Conservation (phyloP, 2,113 vertebrate species). For the Steatornis caripensis region DNA sequence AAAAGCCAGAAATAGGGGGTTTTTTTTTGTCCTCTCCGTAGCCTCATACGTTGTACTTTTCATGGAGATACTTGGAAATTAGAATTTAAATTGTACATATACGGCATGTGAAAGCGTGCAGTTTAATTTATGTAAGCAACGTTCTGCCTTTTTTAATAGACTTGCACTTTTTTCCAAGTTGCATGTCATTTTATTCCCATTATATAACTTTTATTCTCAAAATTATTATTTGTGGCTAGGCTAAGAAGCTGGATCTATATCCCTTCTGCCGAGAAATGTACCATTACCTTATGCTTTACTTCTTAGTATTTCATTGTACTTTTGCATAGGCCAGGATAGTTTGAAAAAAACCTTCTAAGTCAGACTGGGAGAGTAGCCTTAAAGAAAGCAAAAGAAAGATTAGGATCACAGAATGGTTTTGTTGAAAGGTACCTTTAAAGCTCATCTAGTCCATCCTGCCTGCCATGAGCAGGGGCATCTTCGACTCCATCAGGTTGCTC, state of each 20-base stretch:
- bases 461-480: too few relatives aligned
- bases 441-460: too few relatives aligned
- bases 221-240: background rate
- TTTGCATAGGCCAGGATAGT: background rate
- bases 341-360: background rate
- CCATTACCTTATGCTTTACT: background rate
- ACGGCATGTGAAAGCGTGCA: background rate
- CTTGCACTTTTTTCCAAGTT: background rate
- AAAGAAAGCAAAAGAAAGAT: background rate
- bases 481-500: too few relatives aligned
- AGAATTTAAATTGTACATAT: background rate
- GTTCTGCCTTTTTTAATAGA: background rate
- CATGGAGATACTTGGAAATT: background rate
- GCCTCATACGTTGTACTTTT: background rate
- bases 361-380: background rate
- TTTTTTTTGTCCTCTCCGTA: accelerated
- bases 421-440: too few relatives aligned
- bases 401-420: too few relatives aligned
- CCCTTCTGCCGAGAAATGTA: background rate
- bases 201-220: background rate
- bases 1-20: background rate
- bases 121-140: background rate
- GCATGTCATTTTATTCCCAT: background rate
- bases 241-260: constrained; percentile 1
- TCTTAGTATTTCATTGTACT: background rate